Base-by-base conservation (phyloP, 1,140 invertebrate species). In the Aradophagus sp. region DNA sequence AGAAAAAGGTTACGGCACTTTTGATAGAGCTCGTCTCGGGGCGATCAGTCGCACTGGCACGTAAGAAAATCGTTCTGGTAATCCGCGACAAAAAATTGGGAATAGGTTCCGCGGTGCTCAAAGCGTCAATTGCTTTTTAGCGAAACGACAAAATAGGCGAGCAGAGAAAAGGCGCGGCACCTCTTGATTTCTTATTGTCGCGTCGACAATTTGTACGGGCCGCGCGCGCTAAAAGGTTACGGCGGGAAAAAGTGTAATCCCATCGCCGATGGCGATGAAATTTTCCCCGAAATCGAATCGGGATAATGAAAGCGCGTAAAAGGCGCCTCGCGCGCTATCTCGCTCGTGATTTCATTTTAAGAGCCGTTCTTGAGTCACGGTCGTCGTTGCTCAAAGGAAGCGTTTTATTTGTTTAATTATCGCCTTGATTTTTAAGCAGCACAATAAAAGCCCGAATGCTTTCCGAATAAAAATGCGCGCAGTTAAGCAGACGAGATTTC, bases 11-110 rank as follows among this genome's bases (percentile, higher is more conserved):
- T 50, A 45, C 23, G 45, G 38, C 65, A 50, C 17, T 59, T 68
- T 35, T 23, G 15, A 2, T 10, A 13, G 17, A 27, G 39, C 45
- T 44, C 52, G 44, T 38, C 45, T 52, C 59, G 52, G 63, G 45
- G 31, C 39, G 47, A 68, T 50, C 52, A 47, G n/a, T 31, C 38
- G 32, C 45, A 41, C 19, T 44, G 26, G 50, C 39, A 44, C 66
- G 38, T 58, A 69, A 63, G 58, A 70, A 70, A 70, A 70, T 70
- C 36, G 38, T 63, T 62, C 58, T 34, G 39, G 38, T 53, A 65
- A 65, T 53, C 29, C 39, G 34, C 26, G 53, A 56, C 42, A 56
- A 68, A 47, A 59, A 62, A 59, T 71, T 55, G 42, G 45, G 53
- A 61, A 61, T 61, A 47, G 42, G 41, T 44, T 45, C 7, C 10